Percentiles rank a stretch among this genome's conserved stretches.
phyloP scores from a whole-genome alignment of 1,140 invertebrate species.

The Leptinotarsa texana region DNA sequence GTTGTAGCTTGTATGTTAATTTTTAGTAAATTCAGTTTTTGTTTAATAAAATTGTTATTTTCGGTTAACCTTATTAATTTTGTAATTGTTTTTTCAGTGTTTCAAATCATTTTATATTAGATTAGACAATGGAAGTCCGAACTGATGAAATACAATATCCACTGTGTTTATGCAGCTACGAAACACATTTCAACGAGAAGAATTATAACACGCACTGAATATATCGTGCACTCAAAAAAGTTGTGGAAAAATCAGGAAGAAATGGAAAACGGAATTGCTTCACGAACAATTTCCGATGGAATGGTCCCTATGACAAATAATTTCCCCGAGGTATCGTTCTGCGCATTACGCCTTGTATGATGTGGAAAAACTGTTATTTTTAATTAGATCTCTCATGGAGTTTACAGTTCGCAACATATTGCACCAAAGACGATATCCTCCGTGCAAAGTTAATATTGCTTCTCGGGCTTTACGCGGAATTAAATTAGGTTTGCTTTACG shows the following conservation, averaged over 20 bases:
- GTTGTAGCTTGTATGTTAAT: too few relatives aligned
- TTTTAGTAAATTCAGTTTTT: too few relatives aligned
- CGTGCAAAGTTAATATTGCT: slow-evolving; percentile 15
- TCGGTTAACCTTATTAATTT: too few relatives aligned
- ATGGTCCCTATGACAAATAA: slow-evolving; percentile 6
- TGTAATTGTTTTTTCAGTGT: too few relatives aligned
- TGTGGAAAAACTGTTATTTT: slow-evolving; percentile 13
- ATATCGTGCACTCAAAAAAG: too few relatives aligned
- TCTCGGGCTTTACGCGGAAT: slow-evolving; percentile 6
- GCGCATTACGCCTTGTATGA: neutral
- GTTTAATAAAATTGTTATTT: too few relatives aligned
- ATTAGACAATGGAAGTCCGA: too few relatives aligned
- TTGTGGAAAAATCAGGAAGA: neutral
- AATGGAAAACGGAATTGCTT: neutral
- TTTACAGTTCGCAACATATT: slow-evolving; percentile 8
- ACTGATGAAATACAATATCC: too few relatives aligned
- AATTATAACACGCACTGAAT: too few relatives aligned
- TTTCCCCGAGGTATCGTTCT: slow-evolving; percentile 1
- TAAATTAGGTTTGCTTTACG: slow-evolving; percentile 19
- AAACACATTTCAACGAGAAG: too few relatives aligned
- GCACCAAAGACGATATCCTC: neutral
- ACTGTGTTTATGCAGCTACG: too few relatives aligned
- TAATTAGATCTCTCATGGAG: slow-evolving; percentile 1
- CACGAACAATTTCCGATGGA: neutral
- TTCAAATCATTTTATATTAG: too few relatives aligned